Percentiles rank a stretch among this genome's conserved stretches.
Conservation (phyloP, 1,140 invertebrate genomes). For the Drosophila equinoxialis region DNA sequence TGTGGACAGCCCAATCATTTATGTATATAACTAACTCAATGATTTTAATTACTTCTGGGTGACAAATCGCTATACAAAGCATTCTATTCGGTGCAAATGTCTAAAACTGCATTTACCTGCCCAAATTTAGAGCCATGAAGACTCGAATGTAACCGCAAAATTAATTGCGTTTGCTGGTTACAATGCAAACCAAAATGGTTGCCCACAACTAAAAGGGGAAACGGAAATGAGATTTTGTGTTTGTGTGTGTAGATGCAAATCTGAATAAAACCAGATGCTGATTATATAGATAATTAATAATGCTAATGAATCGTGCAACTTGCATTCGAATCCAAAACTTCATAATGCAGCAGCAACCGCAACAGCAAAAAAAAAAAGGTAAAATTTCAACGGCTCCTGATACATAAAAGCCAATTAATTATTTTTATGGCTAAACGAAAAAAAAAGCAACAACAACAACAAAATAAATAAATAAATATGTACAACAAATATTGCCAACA, state of each 20-base stretch:
- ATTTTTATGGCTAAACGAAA: conserved; percentile 73
- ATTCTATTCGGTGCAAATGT: too few relatives aligned
- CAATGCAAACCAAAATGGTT: conserved; percentile 37
- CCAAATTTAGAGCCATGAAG: not conserved
- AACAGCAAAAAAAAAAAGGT: conserved; percentile 38
- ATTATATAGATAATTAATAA: conserved; percentile 69
- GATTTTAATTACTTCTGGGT: too few relatives aligned
- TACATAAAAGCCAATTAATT: conserved; percentile 80
- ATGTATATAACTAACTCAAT: too few relatives aligned
- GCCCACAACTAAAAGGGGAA: conserved; percentile 21
- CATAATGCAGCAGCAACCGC: conserved; percentile 47
- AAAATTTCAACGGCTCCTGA: conserved; percentile 77
- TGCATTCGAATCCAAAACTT: conserved; percentile 12
- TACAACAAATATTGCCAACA: conserved; percentile 54
- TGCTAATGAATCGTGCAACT: conserved; percentile 67
- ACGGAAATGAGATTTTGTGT: conserved; percentile 65
- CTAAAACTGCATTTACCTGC: too few relatives aligned
- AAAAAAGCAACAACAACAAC: conserved; percentile 14
- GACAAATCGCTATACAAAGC: too few relatives aligned
- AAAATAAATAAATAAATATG: conserved; percentile 10
- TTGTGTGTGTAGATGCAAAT: conserved; percentile 53
- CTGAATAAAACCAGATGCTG: conserved; percentile 44
- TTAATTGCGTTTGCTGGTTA: conserved; percentile 28
- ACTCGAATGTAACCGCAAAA: not conserved
- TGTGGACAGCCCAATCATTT: not conserved